Evolutionary conservation across 2,888 invertebrate species (phyloP).

Genomic region (Eristalis arbustorum): DNA sequence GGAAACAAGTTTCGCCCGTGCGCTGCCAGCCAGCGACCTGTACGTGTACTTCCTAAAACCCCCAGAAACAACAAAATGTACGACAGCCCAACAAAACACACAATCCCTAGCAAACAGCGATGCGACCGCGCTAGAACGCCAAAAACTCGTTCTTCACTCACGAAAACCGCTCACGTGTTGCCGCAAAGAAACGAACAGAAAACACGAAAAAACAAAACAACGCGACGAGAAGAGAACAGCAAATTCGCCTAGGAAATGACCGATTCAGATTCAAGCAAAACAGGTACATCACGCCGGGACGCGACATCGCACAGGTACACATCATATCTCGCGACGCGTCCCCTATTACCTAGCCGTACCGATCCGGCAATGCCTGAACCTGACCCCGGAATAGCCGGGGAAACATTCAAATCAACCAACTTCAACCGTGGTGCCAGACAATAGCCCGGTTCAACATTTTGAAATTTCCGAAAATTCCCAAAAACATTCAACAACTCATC

Average conservation of each 20-base stretch:
- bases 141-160: slow-evolving; percentile 50
- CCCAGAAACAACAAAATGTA: not conserved
- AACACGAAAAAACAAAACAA: not conserved
- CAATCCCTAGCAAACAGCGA: not conserved
- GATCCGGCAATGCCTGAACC: slow-evolving; percentile 31
- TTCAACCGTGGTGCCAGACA: not conserved
- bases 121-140: not conserved
- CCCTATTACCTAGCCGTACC: slow-evolving; percentile 17
- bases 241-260: not conserved
- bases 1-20: not conserved
- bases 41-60: not conserved
- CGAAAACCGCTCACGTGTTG: slow-evolving; percentile 53
- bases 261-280: not conserved
- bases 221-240: too few relatives aligned
- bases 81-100: slow-evolving; percentile 6
- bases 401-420: slow-evolving; percentile 53
- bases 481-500: slow-evolving; percentile 24
- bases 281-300: slow-evolving; percentile 63
- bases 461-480: not conserved
- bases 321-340: not conserved
- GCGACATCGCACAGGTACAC: slow-evolving; percentile 49
- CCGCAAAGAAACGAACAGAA: not conserved
- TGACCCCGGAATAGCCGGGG: slow-evolving; percentile 44
- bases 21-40: not conserved
- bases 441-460: not conserved